These are phyloP conservation scores for Drosophila hydei DNA, from an alignment of 1,140 invertebrate species.

Conservation along the genomic window DNA sequence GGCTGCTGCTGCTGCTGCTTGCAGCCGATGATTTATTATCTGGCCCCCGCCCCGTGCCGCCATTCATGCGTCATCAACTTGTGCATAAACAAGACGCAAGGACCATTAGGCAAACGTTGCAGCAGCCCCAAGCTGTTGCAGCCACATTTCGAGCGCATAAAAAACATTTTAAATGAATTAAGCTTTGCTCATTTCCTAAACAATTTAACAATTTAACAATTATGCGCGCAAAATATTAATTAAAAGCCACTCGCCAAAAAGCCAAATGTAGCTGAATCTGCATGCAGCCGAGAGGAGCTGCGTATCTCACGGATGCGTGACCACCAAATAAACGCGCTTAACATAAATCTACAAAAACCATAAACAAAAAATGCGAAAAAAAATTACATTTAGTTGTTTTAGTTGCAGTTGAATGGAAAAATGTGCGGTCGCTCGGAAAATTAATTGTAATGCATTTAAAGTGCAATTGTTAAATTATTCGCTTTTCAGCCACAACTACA, in stretches of 20 bases:
- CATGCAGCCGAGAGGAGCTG: constrained; percentile 8
- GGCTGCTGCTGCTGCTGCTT: constrained; percentile 23
- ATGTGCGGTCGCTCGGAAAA: constrained; percentile 73
- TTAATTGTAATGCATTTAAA: constrained; percentile 79
- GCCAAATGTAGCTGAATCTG: not conserved
- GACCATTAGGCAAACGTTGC: constrained; percentile 64
- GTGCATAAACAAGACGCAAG: constrained; percentile 68
- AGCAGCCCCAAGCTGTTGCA: constrained; percentile 40
- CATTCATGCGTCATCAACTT: constrained; percentile 77
- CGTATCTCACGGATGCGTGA: constrained; percentile 55
- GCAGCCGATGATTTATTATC: constrained; percentile 74
- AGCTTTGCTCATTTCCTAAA: constrained; percentile 58
- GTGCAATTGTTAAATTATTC: constrained; percentile 63
- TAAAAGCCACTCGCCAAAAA: constrained; percentile 56
- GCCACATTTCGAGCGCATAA: constrained; percentile 51
- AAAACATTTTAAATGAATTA: constrained; percentile 34
- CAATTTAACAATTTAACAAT: constrained; percentile 65
- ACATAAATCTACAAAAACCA: constrained; percentile 57
- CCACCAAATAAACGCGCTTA: constrained; percentile 79
- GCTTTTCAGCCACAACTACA: constrained; percentile 10
- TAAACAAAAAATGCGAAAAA: constrained; percentile 30
- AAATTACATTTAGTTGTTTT: constrained; percentile 47
- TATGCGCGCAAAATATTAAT: constrained; percentile 68
- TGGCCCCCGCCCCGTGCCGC: not conserved
- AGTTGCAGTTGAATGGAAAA: constrained; percentile 57